Conservation (phyloP, 2,797 vertebrate species). For the Chromis chromis region DNA sequence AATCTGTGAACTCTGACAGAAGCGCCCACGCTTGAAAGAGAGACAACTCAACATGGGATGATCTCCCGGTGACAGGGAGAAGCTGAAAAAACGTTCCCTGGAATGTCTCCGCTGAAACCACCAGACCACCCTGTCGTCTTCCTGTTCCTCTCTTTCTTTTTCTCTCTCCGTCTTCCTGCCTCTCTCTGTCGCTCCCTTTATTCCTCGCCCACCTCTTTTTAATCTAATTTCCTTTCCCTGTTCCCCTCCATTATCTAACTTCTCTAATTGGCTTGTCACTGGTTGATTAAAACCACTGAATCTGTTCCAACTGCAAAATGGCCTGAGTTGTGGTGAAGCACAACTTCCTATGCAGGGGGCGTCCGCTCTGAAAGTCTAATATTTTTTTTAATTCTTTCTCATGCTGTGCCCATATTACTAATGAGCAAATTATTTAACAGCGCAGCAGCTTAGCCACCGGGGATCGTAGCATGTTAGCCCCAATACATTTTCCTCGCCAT, state of each 20-base stretch:
- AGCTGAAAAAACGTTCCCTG: constrained; percentile 83
- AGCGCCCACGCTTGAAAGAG: constrained; percentile 79
- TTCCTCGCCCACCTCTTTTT: constrained; percentile 39
- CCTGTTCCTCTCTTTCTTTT: constrained; percentile 45
- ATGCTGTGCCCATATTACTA: constrained; percentile 38
- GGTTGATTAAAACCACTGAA: constrained; percentile 55
- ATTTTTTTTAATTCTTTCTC: constrained; percentile 25
- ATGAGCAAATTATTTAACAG: constrained; percentile 47
- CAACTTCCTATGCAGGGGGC: constrained; percentile 27
- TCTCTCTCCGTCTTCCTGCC: constrained; percentile 31
- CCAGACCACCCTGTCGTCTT: constrained; percentile 74
- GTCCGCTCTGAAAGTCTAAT: constrained; percentile 41
- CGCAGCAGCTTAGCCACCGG: constrained; percentile 15
- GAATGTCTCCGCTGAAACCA: constrained; percentile 73
- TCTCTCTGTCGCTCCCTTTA: constrained; percentile 3
- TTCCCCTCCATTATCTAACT: constrained; percentile 44
- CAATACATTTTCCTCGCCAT: constrained; percentile 45
- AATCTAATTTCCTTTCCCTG: constrained; percentile 45
- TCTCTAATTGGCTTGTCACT: constrained; percentile 57
- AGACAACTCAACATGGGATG: constrained; percentile 79
- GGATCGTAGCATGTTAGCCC: constrained; percentile 8
- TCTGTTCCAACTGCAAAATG: constrained; percentile 50
- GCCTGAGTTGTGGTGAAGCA: constrained; percentile 29
- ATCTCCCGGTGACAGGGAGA: constrained; percentile 82
- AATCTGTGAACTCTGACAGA: constrained; percentile 85